phyloP scores from a whole-genome alignment of 2,113 vertebrate species.

The Phaethon lepturus region DNA sequence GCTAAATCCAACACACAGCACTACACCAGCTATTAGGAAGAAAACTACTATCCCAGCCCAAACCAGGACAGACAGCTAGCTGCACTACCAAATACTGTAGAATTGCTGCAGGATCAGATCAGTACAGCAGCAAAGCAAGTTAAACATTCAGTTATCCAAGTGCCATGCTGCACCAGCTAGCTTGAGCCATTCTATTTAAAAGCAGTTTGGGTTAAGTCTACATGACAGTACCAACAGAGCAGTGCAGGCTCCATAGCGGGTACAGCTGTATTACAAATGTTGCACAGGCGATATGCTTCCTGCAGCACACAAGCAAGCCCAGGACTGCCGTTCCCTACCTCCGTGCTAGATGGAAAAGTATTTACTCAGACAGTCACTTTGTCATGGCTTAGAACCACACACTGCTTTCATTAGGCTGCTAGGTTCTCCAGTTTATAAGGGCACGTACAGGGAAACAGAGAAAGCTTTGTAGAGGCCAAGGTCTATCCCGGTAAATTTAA shows the following conservation, averaged over 20 bases:
- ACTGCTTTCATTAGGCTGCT: not conserved
- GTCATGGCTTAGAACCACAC: not conserved
- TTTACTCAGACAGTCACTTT: not conserved
- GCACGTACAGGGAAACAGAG: not conserved
- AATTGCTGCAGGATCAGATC: not conserved
- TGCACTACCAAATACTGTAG: not conserved
- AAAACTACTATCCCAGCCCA: too few relatives aligned
- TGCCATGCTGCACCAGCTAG: not conserved
- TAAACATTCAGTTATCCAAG: not conserved
- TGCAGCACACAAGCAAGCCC: not conserved
- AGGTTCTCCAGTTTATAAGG: not conserved
- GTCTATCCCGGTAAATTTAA: not conserved
- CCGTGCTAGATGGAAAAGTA: not conserved
- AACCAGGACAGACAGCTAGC: not conserved
- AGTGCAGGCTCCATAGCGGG: rapidly evolving
- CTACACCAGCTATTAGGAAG: too few relatives aligned
- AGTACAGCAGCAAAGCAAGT: not conserved
- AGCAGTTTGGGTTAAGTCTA: not conserved
- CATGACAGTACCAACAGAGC: rapidly evolving
- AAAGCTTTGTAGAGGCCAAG: not conserved
- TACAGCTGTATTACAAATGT: rapidly evolving
- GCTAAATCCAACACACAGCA: too few relatives aligned
- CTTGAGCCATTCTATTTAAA: not conserved
- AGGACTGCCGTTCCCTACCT: not conserved
- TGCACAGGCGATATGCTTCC: rapidly evolving